A percentile compares a stretch with the other conserved stretches of the same genome.
Conservation (phyloP, 2,797 vertebrate genomes). For the Sebastes nivosus region DNA sequence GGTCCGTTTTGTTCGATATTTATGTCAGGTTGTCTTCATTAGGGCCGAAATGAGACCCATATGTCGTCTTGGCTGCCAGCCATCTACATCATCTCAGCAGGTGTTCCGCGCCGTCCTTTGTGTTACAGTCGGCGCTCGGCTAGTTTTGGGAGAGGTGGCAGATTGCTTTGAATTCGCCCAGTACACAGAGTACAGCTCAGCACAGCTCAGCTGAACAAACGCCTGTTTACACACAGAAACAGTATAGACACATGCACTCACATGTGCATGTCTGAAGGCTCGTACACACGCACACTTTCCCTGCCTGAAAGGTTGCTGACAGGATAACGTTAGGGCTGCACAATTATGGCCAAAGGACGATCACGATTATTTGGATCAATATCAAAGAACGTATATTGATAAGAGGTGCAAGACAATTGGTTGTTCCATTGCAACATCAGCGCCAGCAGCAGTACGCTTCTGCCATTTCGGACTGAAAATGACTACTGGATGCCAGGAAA, state of each 20-base stretch:
- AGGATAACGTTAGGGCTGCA: background rate
- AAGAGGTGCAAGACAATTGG: too few species aligned
- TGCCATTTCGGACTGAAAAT: too few species aligned
- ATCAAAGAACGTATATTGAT: too few species aligned
- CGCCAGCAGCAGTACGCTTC: too few species aligned
- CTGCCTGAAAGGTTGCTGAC: conserved; percentile 17
- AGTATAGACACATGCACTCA: background rate
- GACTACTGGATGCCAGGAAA: too few species aligned
- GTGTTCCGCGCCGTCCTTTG: conserved; percentile 71
- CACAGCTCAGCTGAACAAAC: conserved; percentile 44
- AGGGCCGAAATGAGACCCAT: conserved; percentile 71
- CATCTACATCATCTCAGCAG: conserved; percentile 76
- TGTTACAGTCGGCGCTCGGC: conserved; percentile 62
- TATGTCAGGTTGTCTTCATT: conserved; percentile 79
- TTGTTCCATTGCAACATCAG: too few species aligned
- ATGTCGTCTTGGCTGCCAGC: conserved; percentile 74
- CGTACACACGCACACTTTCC: background rate
- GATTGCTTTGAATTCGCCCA: conserved; percentile 57
- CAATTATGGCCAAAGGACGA: too few species aligned
- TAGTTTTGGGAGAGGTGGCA: conserved; percentile 60
- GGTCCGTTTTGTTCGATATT: conserved; percentile 69
- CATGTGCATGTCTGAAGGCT: background rate
- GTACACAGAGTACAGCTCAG: conserved; percentile 32
- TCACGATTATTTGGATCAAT: too few species aligned
- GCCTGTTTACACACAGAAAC: background rate